Evolutionary conservation across 2,797 vertebrate genomes (phyloP), one percentile per base, ranked within the genome.

Genomic region (Arrhamphus sclerolepis): DNA sequence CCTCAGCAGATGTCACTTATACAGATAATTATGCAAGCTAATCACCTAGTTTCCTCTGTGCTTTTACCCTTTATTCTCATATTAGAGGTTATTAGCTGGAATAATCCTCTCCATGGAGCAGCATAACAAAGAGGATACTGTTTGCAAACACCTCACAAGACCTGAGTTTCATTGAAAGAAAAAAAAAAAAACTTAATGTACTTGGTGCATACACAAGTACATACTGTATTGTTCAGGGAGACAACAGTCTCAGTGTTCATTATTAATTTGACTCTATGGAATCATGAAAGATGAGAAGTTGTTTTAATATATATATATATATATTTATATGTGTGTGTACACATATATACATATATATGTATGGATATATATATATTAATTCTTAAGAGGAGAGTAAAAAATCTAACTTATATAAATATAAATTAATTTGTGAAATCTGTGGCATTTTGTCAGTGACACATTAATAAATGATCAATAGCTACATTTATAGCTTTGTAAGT

Each of bases 141-240:
- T 91, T 84, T 78, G 14, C 70, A 77, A 82, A 88, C 81, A 87
- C 62, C 87, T 89, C 90, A 89, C 90, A 84, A 90, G 88, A 88
- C 88, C 76, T 70, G 72, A 70, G 74, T 70, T 83, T 77, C 51
- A 75, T 42, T 9, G 14, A 46, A 64, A 66, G 63, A 70, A 64
- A 66, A 40, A 18, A 22, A 57, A 66, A 72, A 74, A 68, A 16
- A 26, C 77, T 73, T 66, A 47, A 61, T 54, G 46, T 52, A 48
- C 50, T 66, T 29, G 13, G 55, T 47, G 39, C 11, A 46, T 46
- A 14, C 43, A 38, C 34, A 38, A 38, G 34, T 13, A 38, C 34
- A 38, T 26, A 26, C 24, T 3, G 24, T 26, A 26, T 26, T 26
- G 24, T 26, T 26, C 6, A 6, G 24, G 24, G 24, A 26, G 6